Conservation (phyloP, 2,888 invertebrate species). For the Brachyopa scutellaris region DNA sequence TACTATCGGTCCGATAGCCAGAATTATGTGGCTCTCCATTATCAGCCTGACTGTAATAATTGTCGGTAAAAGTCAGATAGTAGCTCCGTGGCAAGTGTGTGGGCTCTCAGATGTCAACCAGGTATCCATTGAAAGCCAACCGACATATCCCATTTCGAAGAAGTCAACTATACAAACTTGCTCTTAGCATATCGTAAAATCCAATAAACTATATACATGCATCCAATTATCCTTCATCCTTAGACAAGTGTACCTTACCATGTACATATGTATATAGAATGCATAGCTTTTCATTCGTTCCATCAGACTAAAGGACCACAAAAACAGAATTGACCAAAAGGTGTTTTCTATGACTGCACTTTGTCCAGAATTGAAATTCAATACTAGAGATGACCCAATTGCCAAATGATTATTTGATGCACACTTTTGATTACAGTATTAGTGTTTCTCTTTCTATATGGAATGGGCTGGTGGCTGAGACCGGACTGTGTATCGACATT, state of each 20-base stretch:
- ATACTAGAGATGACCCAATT: slow-evolving; percentile 50
- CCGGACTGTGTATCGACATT: neutral
- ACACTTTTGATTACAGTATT: slow-evolving; percentile 42
- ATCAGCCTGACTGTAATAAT: too few relatives aligned
- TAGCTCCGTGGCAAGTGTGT: neutral
- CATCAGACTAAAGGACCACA: neutral
- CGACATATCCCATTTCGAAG: slow-evolving; percentile 2
- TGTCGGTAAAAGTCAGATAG: slow-evolving; percentile 8
- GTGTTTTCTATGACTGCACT: neutral
- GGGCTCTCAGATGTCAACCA: neutral
- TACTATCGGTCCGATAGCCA: too few relatives aligned
- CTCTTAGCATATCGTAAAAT: neutral
- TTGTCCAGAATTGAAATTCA: slow-evolving; percentile 29
- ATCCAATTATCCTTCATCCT: neutral
- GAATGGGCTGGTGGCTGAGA: neutral
- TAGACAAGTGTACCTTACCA: neutral
- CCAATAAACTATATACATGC: neutral
- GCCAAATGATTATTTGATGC: slow-evolving; percentile 51
- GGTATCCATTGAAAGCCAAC: neutral
- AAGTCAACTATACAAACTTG: neutral
- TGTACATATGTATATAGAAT: neutral
- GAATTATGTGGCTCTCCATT: too few relatives aligned
- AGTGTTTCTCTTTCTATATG: neutral
- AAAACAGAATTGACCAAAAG: neutral
- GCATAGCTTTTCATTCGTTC: neutral